These are phyloP conservation scores for Pantherophis guttatus DNA, from an alignment of 2,113 vertebrate genomes.

Conservation along the genomic window DNA sequence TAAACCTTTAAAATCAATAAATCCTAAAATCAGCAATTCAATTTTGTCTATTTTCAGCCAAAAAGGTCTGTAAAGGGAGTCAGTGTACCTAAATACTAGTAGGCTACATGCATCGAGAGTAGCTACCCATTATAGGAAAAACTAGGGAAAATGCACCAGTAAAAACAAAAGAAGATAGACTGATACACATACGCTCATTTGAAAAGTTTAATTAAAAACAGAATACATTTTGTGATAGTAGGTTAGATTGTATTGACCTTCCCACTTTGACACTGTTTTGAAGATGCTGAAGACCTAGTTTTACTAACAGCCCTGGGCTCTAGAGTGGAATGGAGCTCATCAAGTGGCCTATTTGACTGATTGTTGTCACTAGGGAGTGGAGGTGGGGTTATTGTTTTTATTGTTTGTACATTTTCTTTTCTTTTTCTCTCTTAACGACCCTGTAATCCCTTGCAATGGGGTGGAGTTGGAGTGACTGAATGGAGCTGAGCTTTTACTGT, in stretches of 20 bases:
- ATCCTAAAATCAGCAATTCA: neutral
- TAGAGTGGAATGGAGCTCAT: neutral
- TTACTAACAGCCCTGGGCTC: neutral
- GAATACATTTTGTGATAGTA: neutral
- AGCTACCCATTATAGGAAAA: neutral
- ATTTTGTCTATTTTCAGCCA: neutral
- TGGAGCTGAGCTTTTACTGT: neutral
- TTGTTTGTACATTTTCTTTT: neutral
- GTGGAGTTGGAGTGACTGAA: neutral
- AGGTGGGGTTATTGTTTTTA: neutral
- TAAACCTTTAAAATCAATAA: neutral
- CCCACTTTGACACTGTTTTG: neutral
- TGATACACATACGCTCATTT: neutral
- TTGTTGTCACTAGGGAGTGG: neutral
- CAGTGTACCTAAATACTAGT: neutral
- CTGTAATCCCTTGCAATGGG: neutral
- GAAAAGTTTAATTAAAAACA: neutral
- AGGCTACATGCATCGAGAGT: neutral
- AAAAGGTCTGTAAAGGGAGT: neutral
- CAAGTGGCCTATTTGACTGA: neutral
- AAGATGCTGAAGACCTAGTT: neutral
- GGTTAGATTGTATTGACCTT: neutral
- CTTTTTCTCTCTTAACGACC: neutral
- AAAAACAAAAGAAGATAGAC: neutral
- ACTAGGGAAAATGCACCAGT: neutral